phyloP scores from a whole-genome alignment of 2,113 vertebrate species.

The Etheostoma cragini region DNA sequence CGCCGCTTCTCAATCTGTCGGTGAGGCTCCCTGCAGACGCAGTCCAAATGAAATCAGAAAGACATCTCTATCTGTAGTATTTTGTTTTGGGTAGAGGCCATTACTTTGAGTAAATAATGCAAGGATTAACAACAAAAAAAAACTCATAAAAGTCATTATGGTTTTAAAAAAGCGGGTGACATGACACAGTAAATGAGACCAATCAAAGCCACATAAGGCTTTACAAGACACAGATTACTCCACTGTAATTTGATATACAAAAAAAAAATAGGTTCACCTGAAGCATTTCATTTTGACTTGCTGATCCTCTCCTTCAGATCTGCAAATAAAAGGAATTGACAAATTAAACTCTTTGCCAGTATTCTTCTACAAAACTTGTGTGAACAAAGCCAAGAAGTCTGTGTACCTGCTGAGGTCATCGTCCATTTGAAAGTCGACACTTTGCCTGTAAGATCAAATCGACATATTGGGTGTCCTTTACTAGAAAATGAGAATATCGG shows the following conservation, averaged over 20 bases:
- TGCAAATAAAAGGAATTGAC: conserved; percentile 35
- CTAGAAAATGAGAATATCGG: background rate
- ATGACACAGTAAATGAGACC: background rate
- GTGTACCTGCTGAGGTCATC: conserved; percentile 70
- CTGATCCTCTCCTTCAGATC: conserved; percentile 76
- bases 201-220: background rate
- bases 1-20: conserved; percentile 95
- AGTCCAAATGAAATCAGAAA: background rate
- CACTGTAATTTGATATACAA: background rate
- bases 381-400: background rate
- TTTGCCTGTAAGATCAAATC: conserved; percentile 39
- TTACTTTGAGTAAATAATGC: background rate
- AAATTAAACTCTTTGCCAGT: background rate
- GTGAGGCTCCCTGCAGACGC: conserved; percentile 89
- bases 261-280: conserved; percentile 61
- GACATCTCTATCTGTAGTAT: background rate
- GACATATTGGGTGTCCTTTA: background rate
- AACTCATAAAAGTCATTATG: background rate
- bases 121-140: background rate
- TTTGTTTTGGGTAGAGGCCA: background rate
- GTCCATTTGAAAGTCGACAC: conserved; percentile 55
- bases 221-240: background rate
- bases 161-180: conserved; percentile 11
- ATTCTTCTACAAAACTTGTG: background rate
- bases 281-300: conserved; percentile 78